Evolutionary conservation across 2,113 vertebrate genomes (phyloP), one percentile per base, ranked within the genome.

Genomic region (Podocnemis expansa): DNA sequence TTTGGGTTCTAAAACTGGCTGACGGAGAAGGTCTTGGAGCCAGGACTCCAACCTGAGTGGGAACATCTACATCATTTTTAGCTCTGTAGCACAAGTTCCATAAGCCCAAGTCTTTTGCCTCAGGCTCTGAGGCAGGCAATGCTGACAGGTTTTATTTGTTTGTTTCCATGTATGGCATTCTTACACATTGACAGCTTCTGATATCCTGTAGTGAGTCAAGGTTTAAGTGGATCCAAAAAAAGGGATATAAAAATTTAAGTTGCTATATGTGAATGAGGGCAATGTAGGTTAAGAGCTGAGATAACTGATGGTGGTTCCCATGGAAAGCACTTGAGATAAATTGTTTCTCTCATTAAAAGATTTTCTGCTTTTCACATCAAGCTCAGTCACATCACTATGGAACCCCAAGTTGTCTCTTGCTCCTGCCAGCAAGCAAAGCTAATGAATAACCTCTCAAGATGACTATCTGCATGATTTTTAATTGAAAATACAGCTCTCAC

Each of bases 401-500:
- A 88, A 56, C 45, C 8, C 56, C n/a, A 82, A 67, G 54, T 52
- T 79, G 47, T 83, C 6, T 58, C 38, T 88, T 13, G 60, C 63
- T 89, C 21, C 0, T 80, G 67, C 84, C 80, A 81, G 52, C 85
- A 88, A 10, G 63, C 34, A 96, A 94, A 94, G 81, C 89, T 88
- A 94, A 94, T 82, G 93, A 94, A 91, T 55, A 93, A 91, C 85
- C 83, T 95, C 93, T 79, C 88, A 81, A 93, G 80, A 94, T 91
- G 80, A 55, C 73, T 55, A 58, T 86, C 83, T 78, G 89, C 89
- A 92, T 55, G 80, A 93, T 91, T 95, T 96, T 97, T 96, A 97
- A 96, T 96, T 97, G 93, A 85, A 92, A 52, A 89, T 34, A 29
- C 60, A 96, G 87, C 80, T 97, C 95, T 90, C 97, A 83, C 49